Evolutionary conservation across 2,113 vertebrate genomes (phyloP), one percentile per base, ranked within the genome.

Genomic region (Gymnogyps californianus): DNA sequence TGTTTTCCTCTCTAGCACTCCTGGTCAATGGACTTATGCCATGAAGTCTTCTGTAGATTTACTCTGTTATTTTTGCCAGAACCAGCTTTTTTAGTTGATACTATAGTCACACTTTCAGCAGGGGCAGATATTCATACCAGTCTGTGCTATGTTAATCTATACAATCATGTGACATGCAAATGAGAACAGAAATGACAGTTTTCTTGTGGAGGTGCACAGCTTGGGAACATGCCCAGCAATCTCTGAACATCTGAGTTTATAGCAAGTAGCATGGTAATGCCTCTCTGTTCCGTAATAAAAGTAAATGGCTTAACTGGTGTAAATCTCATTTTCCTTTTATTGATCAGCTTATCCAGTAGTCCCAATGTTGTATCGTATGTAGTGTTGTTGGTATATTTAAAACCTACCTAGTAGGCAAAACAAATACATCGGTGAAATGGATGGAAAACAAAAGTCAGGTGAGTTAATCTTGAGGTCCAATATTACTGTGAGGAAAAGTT

Each of bases 281-380:
- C 40, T 91, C 46, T 83, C 49, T 76, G n/a, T 52, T 85, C 38
- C 42, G 49, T 79, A 83, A 62, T 57, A 87, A 89, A 83, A 78
- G 9, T 81, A 86, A 83, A 80, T 76, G 20, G 16, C 78, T 52
- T 57, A 75, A 46, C 38, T 70, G 52, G 24, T 44, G 3, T 55
- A 49, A 75, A 38, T 57, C 34, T 94, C 7, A 71, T 92, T 95
- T 90, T 76, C 26, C 42, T 94, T 83, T 78, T 52, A 85, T 54
- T 89, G 29, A 47, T 93, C 21, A 74, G 32, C 28, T 61, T 82
- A 46, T 62, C 76, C 59, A 55, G 57, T 42, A 82, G 40, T 74
- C 64, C 26, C 10, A 49, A 3, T 80, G 58, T 57, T 65, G 18
- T 62, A 38, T 34, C 64, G 9, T 57, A 26, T 52, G 16, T 74